Evolutionary conservation across 2,113 vertebrate genomes (phyloP).

Genomic region (Pionites leucogaster): DNA sequence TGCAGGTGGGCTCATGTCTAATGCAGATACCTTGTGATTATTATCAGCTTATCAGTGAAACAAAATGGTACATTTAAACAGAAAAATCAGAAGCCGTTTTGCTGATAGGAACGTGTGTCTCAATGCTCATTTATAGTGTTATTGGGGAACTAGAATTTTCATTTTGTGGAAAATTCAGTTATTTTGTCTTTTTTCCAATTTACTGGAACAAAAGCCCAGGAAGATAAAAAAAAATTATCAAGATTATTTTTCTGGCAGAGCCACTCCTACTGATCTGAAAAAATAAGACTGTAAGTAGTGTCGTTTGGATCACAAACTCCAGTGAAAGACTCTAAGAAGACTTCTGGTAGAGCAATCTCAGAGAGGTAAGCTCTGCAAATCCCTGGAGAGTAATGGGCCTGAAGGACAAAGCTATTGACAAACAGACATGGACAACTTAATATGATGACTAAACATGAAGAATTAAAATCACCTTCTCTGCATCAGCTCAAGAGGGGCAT

Average conservation of each 20-base stretch:
- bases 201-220: background rate
- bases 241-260: background rate
- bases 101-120: background rate
- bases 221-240: background rate
- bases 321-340: background rate
- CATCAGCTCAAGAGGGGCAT: background rate
- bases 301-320: background rate
- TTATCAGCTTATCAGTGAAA: background rate
- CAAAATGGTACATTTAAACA: background rate
- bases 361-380: background rate
- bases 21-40: background rate
- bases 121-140: background rate
- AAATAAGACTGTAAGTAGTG: background rate
- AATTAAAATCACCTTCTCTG: background rate
- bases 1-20: background rate
- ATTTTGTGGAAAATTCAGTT: background rate
- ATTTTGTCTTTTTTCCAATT: background rate
- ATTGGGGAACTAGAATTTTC: background rate
- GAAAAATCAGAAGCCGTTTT: background rate
- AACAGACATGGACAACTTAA: background rate
- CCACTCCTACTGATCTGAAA: background rate
- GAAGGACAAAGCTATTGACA: background rate
- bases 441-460: background rate
- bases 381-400: rapidly evolving
- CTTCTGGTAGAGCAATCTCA: background rate